Percentiles rank a stretch among this genome's conserved stretches.
These are phyloP conservation scores for Pipistrellus kuhlii DNA, from an alignment of 2,797 vertebrate genomes.

Conservation along the genomic window DNA sequence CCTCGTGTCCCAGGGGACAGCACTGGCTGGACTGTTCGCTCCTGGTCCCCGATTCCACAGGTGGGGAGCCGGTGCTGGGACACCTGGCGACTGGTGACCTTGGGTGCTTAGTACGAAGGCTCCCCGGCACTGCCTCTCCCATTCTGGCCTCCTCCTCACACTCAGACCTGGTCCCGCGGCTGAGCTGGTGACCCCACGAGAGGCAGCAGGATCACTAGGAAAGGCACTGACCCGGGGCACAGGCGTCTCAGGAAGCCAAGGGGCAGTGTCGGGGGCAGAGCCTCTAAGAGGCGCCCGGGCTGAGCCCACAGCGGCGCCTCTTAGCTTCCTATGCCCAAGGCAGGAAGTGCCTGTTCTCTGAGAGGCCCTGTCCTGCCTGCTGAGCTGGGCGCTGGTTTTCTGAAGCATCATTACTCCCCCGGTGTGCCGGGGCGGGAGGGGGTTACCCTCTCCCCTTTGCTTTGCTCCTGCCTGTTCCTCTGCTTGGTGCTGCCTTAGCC, in stretches of 20 bases:
- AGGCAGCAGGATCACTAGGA: neutral
- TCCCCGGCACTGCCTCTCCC: neutral
- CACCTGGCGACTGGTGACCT: accelerated
- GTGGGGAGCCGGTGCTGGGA: neutral
- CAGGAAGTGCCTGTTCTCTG: accelerated
- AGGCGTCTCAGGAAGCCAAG: neutral
- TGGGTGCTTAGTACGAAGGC: accelerated
- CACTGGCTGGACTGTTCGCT: accelerated
- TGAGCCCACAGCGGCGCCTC: accelerated
- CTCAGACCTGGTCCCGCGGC: neutral
- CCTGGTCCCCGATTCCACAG: neutral
- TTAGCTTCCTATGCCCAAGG: neutral
- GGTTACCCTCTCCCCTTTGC: neutral
- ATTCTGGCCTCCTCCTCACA: accelerated
- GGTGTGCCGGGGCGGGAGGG: neutral
- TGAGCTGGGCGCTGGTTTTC: neutral
- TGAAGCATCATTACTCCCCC: too few species aligned
- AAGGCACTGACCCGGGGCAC: too few species aligned
- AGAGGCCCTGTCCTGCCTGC: accelerated
- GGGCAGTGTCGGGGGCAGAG: neutral
- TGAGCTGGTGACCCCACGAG: accelerated
- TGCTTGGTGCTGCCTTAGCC: neutral
- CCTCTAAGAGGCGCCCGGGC: neutral
- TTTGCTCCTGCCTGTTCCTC: neutral
- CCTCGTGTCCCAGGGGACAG: neutral